Percentiles rank a stretch among this genome's conserved stretches.
Conservation (phyloP, 2,113 vertebrate genomes). For the Gallinago media region DNA sequence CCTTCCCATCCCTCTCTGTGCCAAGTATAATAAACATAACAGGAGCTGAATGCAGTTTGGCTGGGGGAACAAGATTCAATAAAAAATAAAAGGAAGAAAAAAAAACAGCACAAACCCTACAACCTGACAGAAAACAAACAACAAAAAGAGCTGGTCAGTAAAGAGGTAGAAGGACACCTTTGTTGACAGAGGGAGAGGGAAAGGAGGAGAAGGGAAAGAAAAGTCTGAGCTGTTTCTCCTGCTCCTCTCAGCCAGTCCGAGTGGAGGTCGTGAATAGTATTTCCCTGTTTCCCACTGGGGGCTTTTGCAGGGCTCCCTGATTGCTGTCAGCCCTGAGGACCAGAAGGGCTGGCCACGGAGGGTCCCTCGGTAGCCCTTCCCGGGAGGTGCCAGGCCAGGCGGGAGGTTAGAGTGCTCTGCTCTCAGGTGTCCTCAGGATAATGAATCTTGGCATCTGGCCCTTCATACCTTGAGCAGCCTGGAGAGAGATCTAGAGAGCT, state of each 20-base stretch:
- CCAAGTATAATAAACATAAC: slow-evolving; percentile 42
- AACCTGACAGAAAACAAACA: background rate
- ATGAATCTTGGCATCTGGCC: background rate
- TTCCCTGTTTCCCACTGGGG: background rate
- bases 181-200: background rate
- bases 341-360: background rate
- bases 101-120: background rate
- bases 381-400: accelerated
- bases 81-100: background rate
- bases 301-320: background rate
- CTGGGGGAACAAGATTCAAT: slow-evolving; percentile 18
- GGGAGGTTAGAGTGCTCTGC: background rate
- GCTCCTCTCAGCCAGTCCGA: background rate
- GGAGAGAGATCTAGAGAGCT: background rate
- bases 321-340: background rate
- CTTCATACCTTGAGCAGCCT: background rate
- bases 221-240: background rate
- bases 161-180: background rate
- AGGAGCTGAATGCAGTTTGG: slow-evolving; percentile 45
- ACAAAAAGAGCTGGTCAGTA: background rate
- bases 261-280: background rate
- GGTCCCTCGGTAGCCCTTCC: background rate
- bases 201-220: background rate
- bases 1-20: slow-evolving; percentile 42
- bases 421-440: background rate